These are phyloP conservation scores for Nysson spinosus DNA, from an alignment of 2,888 invertebrate genomes.

Conservation along the genomic window DNA sequence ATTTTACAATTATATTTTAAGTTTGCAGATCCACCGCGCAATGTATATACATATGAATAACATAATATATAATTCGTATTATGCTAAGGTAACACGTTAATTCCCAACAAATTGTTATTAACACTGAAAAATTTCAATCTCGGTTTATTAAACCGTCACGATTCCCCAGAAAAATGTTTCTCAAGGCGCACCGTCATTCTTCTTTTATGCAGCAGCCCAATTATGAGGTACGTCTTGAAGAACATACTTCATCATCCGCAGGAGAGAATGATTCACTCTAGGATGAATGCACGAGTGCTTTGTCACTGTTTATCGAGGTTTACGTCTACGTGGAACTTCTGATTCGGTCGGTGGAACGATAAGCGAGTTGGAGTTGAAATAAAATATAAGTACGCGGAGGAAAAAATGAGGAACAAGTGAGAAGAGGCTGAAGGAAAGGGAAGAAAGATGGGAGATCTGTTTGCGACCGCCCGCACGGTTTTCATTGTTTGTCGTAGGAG, in stretches of 20 bases:
- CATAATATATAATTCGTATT: too few relatives aligned
- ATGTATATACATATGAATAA: too few relatives aligned
- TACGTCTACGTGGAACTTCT: constrained; percentile 17
- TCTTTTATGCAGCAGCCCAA: constrained; percentile 29
- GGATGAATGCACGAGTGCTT: constrained; percentile 22
- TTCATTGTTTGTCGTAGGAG: constrained; percentile 68
- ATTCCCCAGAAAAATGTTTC: constrained; percentile 10
- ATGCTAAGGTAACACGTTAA: too few relatives aligned
- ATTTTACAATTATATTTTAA: too few relatives aligned
- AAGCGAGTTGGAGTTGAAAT: background rate
- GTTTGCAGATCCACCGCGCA: too few relatives aligned
- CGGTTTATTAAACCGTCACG: too few relatives aligned
- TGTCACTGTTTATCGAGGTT: constrained; percentile 48
- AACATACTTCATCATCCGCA: constrained; percentile 9
- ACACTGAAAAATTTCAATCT: too few relatives aligned
- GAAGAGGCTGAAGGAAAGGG: constrained; percentile 13
- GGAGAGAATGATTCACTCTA: constrained; percentile 15
- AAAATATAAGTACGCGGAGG: background rate
- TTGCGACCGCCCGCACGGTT: constrained; percentile 63
- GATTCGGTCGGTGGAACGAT: too few relatives aligned
- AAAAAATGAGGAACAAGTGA: background rate
- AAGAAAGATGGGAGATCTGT: constrained; percentile 49
- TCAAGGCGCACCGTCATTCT: constrained; percentile 24
- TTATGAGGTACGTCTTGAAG: constrained; percentile 29
- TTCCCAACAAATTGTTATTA: too few relatives aligned